Percentiles rank a stretch among this genome's conserved stretches.
phyloP scores from a whole-genome alignment of 2,797 vertebrate genomes.

The Aselliscus stoliczkanus region DNA sequence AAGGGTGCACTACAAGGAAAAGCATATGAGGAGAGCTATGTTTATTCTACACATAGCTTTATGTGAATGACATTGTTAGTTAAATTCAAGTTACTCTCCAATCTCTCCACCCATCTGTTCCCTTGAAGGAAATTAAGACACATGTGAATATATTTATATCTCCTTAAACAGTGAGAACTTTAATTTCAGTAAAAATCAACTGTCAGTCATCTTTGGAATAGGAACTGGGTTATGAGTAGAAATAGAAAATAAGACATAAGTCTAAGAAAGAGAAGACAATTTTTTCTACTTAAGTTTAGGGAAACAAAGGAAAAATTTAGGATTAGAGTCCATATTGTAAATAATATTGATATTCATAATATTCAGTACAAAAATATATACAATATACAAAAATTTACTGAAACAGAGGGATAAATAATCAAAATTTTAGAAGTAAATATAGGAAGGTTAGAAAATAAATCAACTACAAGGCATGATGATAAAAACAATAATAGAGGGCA shows the following conservation, averaged over 20 bases:
- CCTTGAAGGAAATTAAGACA: constrained; percentile 37
- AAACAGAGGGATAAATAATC: not conserved
- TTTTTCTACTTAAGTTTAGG: not conserved
- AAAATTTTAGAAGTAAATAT: not conserved
- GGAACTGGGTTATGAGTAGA: constrained; percentile 29
- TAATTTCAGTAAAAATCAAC: constrained; percentile 52
- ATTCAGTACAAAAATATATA: not conserved
- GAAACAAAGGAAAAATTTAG: not conserved
- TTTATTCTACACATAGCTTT: not conserved
- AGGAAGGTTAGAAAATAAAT: not conserved
- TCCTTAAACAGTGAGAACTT: constrained; percentile 16
- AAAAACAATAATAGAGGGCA: not conserved
- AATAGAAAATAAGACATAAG: constrained; percentile 29
- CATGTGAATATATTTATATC: constrained; percentile 61
- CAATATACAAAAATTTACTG: not conserved
- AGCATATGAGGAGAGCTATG: not conserved
- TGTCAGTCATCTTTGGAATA: constrained; percentile 56
- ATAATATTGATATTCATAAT: not conserved
- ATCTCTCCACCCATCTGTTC: constrained; percentile 45
- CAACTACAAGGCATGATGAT: not conserved
- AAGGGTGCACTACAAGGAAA: not conserved
- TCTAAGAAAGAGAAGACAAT: not conserved
- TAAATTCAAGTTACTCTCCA: constrained; percentile 28
- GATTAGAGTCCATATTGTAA: not conserved
- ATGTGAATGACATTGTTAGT: constrained; percentile 21